Evolutionary conservation across 2,888 invertebrate species (phyloP), one percentile per base, ranked within the genome.

Genomic region (Emmelina monodactyla): DNA sequence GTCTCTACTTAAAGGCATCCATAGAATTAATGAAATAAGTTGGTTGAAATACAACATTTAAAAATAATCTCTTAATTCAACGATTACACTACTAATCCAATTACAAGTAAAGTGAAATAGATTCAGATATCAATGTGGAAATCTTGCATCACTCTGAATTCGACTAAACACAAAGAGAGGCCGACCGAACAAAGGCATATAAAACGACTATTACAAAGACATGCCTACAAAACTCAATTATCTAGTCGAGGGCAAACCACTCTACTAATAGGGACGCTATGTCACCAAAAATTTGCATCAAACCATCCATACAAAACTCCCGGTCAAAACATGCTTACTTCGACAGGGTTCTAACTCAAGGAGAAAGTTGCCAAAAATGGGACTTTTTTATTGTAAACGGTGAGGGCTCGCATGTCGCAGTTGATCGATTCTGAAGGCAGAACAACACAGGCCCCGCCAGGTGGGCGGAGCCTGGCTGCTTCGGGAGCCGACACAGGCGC

Each of bases 151-250:
- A n/a, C n/a, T n/a, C n/a, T n/a, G 47, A 54, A 58, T 58, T 56
- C 49, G 58, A 33, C 14, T 50, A 56, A 55, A 62, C 62, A 66
- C 64, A 62, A 63, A 60, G 66, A 64, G 63, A 60, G 56, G 56
- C 55, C 19, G 51, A 46, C 56, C 51, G 51, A 58, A 63, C 67
- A 66, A 66, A 68, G 62, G 49, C 46, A 51, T 51, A 47, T 50
- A 45, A 51, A 39, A 54, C 57, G 53, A 54, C 52, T 56, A 49
- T 44, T 53, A 64, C 65, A 72, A 73, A 72, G 68, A 62, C 67
- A 70, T 75, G 73, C 64, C 69, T 70, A 68, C 75, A 55, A 72
- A 78, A 80, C 67, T 58, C 66, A 78, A 72, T 81, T 73, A 78
- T n/a, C n/a, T n/a, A n/a, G n/a, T n/a, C 64, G 54, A 62, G 59